phyloP scores from a whole-genome alignment of 2,888 invertebrate species.

The Ormyrus rosae region DNA sequence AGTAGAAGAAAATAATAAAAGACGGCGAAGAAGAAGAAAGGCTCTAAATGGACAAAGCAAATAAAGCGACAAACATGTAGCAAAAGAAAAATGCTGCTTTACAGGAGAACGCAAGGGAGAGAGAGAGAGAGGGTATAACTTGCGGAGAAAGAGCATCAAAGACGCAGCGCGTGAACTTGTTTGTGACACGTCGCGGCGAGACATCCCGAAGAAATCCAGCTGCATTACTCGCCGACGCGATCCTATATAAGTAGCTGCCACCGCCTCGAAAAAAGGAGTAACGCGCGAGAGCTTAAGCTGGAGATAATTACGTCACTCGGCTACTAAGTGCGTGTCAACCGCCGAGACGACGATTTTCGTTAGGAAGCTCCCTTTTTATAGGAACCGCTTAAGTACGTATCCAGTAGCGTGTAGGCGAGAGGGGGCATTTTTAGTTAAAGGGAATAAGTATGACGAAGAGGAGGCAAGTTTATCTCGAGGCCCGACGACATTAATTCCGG shows the following conservation, averaged over 20 bases:
- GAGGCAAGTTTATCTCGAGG: constrained; percentile 22
- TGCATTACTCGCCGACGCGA: constrained; percentile 31
- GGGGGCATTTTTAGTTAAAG: too few species aligned
- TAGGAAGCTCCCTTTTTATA: too few species aligned
- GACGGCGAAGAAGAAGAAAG: background rate
- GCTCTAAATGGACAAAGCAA: constrained; percentile 7
- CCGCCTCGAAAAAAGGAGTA: constrained; percentile 11
- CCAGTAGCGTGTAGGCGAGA: too few species aligned
- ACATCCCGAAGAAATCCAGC: constrained; percentile 33
- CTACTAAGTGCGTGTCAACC: constrained; percentile 55
- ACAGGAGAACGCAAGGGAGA: constrained; percentile 10
- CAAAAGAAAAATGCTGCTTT: constrained; percentile 40
- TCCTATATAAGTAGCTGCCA: constrained; percentile 56
- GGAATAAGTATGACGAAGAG: background rate
- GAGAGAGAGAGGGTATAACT: background rate
- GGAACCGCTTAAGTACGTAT: too few species aligned
- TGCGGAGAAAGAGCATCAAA: constrained; percentile 12
- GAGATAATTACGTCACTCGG: constrained; percentile 58
- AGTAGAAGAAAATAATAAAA: too few species aligned
- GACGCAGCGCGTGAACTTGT: constrained; percentile 45
- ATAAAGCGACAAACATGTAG: constrained; percentile 21
- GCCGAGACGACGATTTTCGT: constrained; percentile 49
- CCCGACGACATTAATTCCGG: constrained; percentile 36
- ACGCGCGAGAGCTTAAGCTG: constrained; percentile 46
- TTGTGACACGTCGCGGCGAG: constrained; percentile 32